These are phyloP conservation scores for Triplophysa rosa DNA, from an alignment of 2,113 vertebrate species.

Conservation along the genomic window DNA sequence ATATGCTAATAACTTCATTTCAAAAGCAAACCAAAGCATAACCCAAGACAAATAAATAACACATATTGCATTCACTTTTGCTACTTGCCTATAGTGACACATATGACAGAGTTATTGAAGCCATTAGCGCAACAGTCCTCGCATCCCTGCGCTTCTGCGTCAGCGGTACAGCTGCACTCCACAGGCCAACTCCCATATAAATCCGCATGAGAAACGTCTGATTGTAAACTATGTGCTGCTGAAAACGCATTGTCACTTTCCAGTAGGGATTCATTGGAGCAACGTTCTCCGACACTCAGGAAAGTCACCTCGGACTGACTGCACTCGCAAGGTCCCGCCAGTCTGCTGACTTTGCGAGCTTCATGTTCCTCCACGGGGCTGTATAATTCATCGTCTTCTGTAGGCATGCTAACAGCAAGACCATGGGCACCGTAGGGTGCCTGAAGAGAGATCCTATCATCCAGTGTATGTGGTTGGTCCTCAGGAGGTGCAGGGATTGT, in stretches of 20 bases:
- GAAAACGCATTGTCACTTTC: neutral
- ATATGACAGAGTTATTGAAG: slow-evolving; percentile 34
- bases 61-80: neutral
- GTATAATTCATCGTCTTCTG: slow-evolving; percentile 71
- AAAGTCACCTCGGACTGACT: slow-evolving; percentile 75
- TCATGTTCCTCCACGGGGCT: slow-evolving; percentile 15
- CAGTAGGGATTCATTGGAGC: neutral
- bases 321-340: slow-evolving; percentile 59
- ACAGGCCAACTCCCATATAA: slow-evolving; percentile 61
- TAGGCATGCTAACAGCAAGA: slow-evolving; percentile 55
- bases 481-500: slow-evolving; percentile 55
- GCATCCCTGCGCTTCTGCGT: slow-evolving; percentile 46
- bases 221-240: neutral
- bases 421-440: neutral
- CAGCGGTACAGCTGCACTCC: slow-evolving; percentile 60
- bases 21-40: no score
- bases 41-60: no score
- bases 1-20: no score
- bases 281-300: slow-evolving; percentile 21
- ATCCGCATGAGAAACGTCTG: slow-evolving; percentile 4
- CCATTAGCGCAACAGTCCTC: slow-evolving; percentile 61
- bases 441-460: slow-evolving; percentile 48
- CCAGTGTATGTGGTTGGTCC: slow-evolving; percentile 67
- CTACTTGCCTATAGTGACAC: slow-evolving; percentile 45
- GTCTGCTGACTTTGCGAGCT: neutral